Evolutionary conservation across 2,888 invertebrate species (phyloP), one percentile per base, ranked within the genome.

Genomic region (Malachius bipustulatus): DNA sequence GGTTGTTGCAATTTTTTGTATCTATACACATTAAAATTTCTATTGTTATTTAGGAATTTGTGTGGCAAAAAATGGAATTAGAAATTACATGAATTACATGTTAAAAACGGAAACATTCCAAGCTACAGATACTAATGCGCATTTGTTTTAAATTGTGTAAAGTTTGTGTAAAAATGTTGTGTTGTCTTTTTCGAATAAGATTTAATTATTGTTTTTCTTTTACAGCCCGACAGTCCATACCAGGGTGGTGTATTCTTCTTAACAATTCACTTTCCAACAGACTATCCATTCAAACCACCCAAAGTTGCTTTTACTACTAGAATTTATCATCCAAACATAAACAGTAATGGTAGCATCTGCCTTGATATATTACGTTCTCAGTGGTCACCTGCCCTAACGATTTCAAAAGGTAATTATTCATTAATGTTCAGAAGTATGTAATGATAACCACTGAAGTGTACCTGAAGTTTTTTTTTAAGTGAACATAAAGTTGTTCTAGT

Each of bases 291-390:
- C 71, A 98, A 98, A 79, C 97, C 98, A 67, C 98, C 98, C 63
- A 98, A 96, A 87, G 94, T 98, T 73, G 93, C 96, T 70, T 98
- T 98, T 77, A 97, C 96, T 69, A 98, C 98, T 66, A 87, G 94
- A 75, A 98, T 98, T 73, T 98, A 98, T 77, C 98, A 98, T 73
- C 97, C 97, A 64, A 98, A 98, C 76, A 98, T 98, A 74, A 98
- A 98, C 84, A 96, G 94, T 79, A 97, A 98, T 78, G 98, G 97
- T 71, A 94, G 94, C 74, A 98, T 98, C 77, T 98, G 98, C 74
- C 82, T 98, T 73, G 98, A 98, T 73, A 98, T 98, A 72, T 78
- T 98, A 71, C 83, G 96, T 71, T 84, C 96, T 73, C 97, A 98
- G 71, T 98, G 97, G 97, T 97, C 97, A 57, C 97, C 98, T 63